A percentile compares a stretch with the other conserved stretches of the same genome.
Evolutionary conservation across 2,113 vertebrate genomes (phyloP).

Genomic region (Acanthisitta chloris): DNA sequence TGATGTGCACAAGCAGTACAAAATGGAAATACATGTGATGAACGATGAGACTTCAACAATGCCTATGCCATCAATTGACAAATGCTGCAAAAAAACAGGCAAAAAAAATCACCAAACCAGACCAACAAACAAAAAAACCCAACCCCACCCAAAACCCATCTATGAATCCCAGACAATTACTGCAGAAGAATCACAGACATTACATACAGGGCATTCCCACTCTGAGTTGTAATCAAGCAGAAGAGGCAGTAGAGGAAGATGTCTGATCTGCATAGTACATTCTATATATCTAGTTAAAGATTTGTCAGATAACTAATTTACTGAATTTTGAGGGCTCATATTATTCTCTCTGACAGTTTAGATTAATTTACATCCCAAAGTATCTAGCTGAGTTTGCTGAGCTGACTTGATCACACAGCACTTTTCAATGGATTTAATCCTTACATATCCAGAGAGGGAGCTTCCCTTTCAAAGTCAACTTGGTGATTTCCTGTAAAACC

Average conservation of each 20-base stretch:
- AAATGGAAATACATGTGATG: fast-evolving
- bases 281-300: neutral
- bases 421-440: neutral
- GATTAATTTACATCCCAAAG: neutral
- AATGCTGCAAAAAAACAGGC: fast-evolving
- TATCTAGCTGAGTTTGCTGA: neutral
- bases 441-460: neutral
- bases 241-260: neutral
- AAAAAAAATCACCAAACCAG: neutral
- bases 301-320: neutral
- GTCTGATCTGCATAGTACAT: neutral
- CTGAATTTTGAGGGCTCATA: neutral
- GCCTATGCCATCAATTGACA: neutral
- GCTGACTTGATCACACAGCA: neutral
- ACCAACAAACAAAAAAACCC: no score
- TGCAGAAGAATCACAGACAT: neutral
- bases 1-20: neutral
- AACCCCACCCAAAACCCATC: no score
- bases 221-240: neutral
- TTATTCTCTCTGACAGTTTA: neutral
- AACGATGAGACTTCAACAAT: neutral
- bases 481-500: neutral
- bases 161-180: neutral
- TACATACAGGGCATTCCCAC: neutral
- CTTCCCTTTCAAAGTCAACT: neutral